Base-by-base conservation (phyloP, 2,113 vertebrate genomes). In the Podiceps cristatus region DNA sequence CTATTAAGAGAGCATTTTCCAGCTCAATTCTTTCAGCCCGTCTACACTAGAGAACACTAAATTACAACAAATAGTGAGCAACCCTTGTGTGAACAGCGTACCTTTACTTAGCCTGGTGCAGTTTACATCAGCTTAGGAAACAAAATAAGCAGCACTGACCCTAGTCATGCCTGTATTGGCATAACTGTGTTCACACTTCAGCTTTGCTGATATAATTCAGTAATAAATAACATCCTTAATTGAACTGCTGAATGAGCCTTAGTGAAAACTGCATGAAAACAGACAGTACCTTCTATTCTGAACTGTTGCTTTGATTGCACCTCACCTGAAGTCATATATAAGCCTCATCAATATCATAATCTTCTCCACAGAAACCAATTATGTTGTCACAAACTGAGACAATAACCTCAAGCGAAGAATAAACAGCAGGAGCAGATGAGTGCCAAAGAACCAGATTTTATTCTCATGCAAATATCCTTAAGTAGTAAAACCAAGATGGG, bases 361-460 rank as follows among this genome's bases (percentile, higher is more conserved):
- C 97, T 95, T 92, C 95, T 97, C 96, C 95, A 95, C 95, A 96
- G 94, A 97, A 96, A 95, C 91, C 96, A 97, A 96, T 97, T 96
- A 96, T 28, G 69, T 85, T 97, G 96, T 97, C 94, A 96, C 93
- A 96, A 96, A 96, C 93, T 64, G 95, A 96, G 95, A 94, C 95
- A 95, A 97, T 96, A 97, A 96, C 96, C 97, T 95, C 90, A 77
- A 95, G 97, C 64, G 3, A 97, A 96, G 95, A 93, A 95, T 95
- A 91, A 97, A 95, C 96, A 96, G 96, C 96, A 56, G 96, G 96
- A 96, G 94, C 83, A 94, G 94, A 95, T 72, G 93, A 97, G 91
- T 94, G 94, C 96, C 84, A 91, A 90, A 96, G 85, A 95, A 95
- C 90, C 83, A 63, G 88, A 64, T 94, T 93, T 95, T 95, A 92